phyloP scores from a whole-genome alignment of 1,140 invertebrate genomes.

The Drosophila sp. region DNA sequence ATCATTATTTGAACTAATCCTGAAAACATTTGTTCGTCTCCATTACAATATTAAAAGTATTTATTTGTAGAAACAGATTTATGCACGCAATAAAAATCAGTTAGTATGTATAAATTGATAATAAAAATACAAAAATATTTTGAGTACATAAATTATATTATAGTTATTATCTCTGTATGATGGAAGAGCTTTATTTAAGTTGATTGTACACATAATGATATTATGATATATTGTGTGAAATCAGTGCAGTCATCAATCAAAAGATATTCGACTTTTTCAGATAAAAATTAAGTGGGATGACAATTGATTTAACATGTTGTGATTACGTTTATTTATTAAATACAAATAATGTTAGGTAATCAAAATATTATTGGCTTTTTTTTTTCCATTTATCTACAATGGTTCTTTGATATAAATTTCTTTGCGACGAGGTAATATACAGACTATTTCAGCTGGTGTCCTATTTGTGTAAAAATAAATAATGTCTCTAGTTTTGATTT shows the following conservation, averaged over 20 bases:
- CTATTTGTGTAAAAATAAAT: neutral
- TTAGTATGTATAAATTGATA: neutral
- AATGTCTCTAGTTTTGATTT: conserved; percentile 5
- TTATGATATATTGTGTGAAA: conserved; percentile 19
- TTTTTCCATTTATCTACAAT: too few species aligned
- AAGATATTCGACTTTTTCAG: conserved; percentile 2
- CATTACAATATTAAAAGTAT: too few species aligned
- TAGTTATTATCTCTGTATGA: conserved; percentile 15
- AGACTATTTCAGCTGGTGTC: neutral
- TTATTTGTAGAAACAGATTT: neutral
- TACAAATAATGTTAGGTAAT: neutral
- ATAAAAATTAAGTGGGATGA: neutral
- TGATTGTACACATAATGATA: neutral
- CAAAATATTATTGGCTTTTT: neutral
- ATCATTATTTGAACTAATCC: conserved; percentile 5
- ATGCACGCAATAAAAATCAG: neutral
- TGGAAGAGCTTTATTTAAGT: neutral
- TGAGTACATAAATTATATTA: conserved; percentile 1
- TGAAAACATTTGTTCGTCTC: neutral
- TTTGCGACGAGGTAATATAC: too few species aligned
- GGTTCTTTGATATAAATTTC: too few species aligned
- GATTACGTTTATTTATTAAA: conserved; percentile 4
- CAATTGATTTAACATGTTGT: neutral
- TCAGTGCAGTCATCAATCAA: conserved; percentile 30
- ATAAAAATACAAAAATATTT: neutral